These are phyloP conservation scores for Chaetorhynchus papuensis DNA, from an alignment of 2,113 vertebrate genomes.

Conservation along the genomic window DNA sequence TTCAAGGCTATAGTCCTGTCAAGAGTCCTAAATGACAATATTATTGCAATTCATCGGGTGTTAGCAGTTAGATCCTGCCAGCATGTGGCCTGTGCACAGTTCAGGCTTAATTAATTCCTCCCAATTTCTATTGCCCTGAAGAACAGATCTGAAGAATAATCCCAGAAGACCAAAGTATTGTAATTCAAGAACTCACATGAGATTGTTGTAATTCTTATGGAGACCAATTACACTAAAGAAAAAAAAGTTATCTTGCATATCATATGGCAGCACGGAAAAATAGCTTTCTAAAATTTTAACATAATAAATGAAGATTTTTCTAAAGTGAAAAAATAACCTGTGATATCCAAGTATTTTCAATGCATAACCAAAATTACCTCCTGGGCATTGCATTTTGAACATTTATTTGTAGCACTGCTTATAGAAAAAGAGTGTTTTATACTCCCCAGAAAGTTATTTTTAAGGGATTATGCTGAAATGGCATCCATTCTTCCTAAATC, in stretches of 20 bases:
- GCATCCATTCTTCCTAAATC: background rate
- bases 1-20: background rate
- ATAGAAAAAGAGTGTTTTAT: background rate
- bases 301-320: background rate
- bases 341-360: background rate
- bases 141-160: background rate
- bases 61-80: background rate
- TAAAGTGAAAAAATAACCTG: background rate
- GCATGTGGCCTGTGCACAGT: background rate
- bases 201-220: background rate
- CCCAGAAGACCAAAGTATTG: background rate
- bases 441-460: background rate
- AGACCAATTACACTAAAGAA: background rate
- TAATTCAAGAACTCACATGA: background rate
- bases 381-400: background rate
- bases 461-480: background rate
- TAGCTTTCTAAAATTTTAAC: background rate
- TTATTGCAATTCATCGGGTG: background rate
- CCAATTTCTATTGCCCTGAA: background rate
- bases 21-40: background rate
- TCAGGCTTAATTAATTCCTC: slow-evolving; percentile 7
- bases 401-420: background rate
- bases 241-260: background rate
- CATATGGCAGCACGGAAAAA: background rate
- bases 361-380: background rate